Evolutionary conservation across 2,888 invertebrate genomes (phyloP).

Genomic region (Noctua comes): DNA sequence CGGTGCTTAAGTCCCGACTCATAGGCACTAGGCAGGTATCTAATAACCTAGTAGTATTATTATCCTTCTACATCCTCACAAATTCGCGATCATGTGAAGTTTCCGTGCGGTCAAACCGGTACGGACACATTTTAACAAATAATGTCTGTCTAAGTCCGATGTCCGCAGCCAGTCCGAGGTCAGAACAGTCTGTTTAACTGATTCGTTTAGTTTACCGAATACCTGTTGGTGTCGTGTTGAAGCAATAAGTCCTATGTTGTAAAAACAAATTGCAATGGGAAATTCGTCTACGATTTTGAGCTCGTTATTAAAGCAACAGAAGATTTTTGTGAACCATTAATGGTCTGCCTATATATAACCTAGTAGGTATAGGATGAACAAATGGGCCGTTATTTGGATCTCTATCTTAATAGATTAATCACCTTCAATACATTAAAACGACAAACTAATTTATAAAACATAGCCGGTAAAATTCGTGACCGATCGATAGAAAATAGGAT

Average conservation of each 20-base stretch:
- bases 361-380: background rate
- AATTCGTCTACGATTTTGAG: background rate
- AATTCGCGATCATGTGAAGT: background rate
- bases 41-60: background rate
- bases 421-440: constrained; percentile 24
- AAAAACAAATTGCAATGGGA: background rate
- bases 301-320: background rate
- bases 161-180: background rate
- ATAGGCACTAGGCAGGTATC: constrained; percentile 17
- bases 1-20: background rate
- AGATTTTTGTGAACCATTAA: background rate
- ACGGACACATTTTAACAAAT: background rate
- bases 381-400: constrained; percentile 10
- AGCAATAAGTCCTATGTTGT: background rate
- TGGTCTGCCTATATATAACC: background rate
- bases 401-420: constrained; percentile 49
- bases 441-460: constrained; percentile 29
- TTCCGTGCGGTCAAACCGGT: background rate
- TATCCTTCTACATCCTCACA: background rate
- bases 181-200: background rate
- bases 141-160: background rate
- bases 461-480: constrained; percentile 42
- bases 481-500: constrained; percentile 39
- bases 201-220: background rate
- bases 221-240: background rate